Base-by-base conservation (phyloP, 2,888 invertebrate genomes). In the Perithous albicinctus region DNA sequence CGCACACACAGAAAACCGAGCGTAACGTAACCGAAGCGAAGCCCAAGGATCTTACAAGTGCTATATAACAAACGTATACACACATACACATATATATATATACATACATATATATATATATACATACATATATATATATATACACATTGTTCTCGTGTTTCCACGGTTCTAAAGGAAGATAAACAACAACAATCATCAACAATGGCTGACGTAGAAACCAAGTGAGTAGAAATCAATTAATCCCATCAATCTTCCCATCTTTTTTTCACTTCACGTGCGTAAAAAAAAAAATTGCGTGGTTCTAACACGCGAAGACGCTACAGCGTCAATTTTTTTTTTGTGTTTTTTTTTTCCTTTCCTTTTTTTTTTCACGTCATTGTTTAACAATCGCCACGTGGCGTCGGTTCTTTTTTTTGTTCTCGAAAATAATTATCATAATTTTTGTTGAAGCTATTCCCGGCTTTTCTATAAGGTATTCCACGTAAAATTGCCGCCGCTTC, bases 201-300 rank as follows among this genome's bases (percentile, higher is more conserved):
- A 93, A 96, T 96, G 96, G 95, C 95, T 93, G 95, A 95, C 93
- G 93, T 93, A 84, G 93, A 95, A 92, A 94, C 94, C 92, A 95
- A 95, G 96, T 95, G 94, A 95, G 95, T 95, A 90, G 66, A n/a
- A n/a, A 64, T 35, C 32, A 63, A 70, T 77, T 66, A 43, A 23
- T 35, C 12, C 18, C 20, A 41, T 61, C 10, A n/a, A 18, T 64
- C 18, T 26, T 67, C 29, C 7, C 43, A 61, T 41, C 43, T 59
- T 23, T 38, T 48, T 18, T n/a, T 41, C 6, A 1, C 51, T 32
- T 38, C 15, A 5, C 41, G 38, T 26, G 54, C 41, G 74, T 64
- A n/a, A 7, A 32, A 15, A 46, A 67, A 64, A 20, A 38, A 46
- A n/a, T n/a, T n/a, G n/a, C n/a, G n/a, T n/a, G n/a, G n/a, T n/a